Base-by-base conservation (phyloP, 1,140 invertebrate species). In the Pararge aegeria region DNA sequence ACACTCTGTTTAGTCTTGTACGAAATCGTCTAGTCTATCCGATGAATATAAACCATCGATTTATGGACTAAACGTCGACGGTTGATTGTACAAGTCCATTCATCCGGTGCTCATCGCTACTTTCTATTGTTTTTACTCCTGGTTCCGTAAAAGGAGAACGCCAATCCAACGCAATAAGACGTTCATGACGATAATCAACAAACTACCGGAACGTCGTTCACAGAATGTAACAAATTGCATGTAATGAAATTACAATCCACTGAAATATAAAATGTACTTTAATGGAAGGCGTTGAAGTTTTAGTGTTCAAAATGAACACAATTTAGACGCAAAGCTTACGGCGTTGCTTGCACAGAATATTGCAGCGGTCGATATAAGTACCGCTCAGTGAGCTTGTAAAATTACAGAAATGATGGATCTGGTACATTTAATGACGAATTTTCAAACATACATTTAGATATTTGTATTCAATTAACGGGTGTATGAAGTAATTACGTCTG, bases 341-440 rank as follows among this genome's bases (percentile, higher is more conserved):
- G 61, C 59, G 60, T 63, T 55, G 55, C 66, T 60, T 63, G 55
- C 64, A 68, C 53, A 70, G 63, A 66, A 62, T 73, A 73, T 69
- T 71, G 72, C 74, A 70, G 40, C 72, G 73, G 66, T 79, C 73
- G 71, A 76, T 70, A 68, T 54, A 62, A 70, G 58, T 66, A 64
- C 57, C 21, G 44, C 44, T 24, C 40, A 18, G 48, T 38, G 55
- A 59, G 66, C 62, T 51, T 61, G 13, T 63, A 46, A 64, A 69
- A 62, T 66, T 64, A 60, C 46, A 64, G 55, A 65, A 46, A 52
- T 56, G 52, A 64, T 72, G 73, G 73, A 78, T 65, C 59, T 55
- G 69, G 64, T 56, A 68, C 51, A 55, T 58, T 52, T 30, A 1
- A 1, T 30, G 29, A 30, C 10, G 29, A 30, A 30, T 30, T 6